These are phyloP conservation scores for Chrysomallon squamiferum DNA, from an alignment of 1,140 invertebrate species.

Conservation along the genomic window DNA sequence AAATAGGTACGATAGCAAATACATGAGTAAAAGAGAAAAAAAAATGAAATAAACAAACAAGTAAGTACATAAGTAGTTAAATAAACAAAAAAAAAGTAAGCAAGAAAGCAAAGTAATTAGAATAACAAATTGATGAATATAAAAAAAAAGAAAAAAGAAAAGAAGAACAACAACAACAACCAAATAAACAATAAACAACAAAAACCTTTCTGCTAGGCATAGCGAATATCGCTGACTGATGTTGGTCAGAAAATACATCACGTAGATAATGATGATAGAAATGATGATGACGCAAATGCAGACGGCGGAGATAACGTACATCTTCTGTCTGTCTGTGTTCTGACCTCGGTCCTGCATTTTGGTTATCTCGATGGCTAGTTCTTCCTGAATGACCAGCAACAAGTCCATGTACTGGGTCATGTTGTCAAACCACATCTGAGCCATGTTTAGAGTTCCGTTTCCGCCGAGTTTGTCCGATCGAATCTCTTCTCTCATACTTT, in stretches of 20 bases:
- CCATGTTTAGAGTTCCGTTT: conserved; percentile 17
- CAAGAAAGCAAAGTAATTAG: too few relatives aligned
- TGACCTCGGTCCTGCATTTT: conserved; percentile 20
- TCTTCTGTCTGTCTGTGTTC: conserved; percentile 19
- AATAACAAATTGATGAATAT: too few relatives aligned
- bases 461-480: conserved; percentile 17
- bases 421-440: conserved; percentile 25
- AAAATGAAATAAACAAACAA: too few relatives aligned
- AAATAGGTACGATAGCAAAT: too few relatives aligned
- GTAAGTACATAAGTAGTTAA: too few relatives aligned
- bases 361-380: conserved; percentile 16
- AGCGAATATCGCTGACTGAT: conserved; percentile 51
- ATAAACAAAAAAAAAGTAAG: too few relatives aligned
- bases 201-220: conserved; percentile 49
- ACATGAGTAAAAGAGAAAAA: too few relatives aligned
- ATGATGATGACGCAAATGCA: conserved; percentile 43
- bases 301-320: conserved; percentile 33
- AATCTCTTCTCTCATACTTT: conserved; percentile 20
- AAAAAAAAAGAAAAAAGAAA: too few relatives aligned
- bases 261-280: conserved; percentile 42
- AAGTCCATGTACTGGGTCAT: conserved; percentile 26
- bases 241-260: conserved; percentile 48
- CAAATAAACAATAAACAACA: too few relatives aligned
- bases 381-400: conserved; percentile 22
- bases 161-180: too few relatives aligned